Evolutionary conservation across 2,888 invertebrate genomes (phyloP), one percentile per base, ranked within the genome.

Genomic region (Phalera bucephala): DNA sequence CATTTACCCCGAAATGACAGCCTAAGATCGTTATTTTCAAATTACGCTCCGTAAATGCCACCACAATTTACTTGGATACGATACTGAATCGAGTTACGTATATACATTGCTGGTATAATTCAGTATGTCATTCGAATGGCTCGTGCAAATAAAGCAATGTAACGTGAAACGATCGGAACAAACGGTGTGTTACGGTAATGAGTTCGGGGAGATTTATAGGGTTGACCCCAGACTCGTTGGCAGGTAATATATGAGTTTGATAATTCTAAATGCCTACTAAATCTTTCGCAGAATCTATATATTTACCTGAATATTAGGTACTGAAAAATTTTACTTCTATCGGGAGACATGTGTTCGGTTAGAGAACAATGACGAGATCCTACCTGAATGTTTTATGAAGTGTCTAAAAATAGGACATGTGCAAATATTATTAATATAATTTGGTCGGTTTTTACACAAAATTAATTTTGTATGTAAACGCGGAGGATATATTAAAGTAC

Each of bases 181-280:
- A 53, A 44, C 50, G 45, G 9, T 31, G 23, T 20, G 28, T 8
- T 30, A 2, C 35, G 33, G 31, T 42, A 48, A 59, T 55, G 46
- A 53, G 56, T 45, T 53, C 44, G 51, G 44, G 45, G 39, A 41
- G 51, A 55, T 58, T 53, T 58, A 55, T 59, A 41, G 46, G 25
- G 41, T 7, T 17, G 3, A 17, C 35, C 23, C 36, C 20, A 11
- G 17, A 5, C 9, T 32, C 22, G 32, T 26, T 36, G 36, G 44
- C 46, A 51, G 33, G 44, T 48, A 51, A 59, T 40, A 40, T 45
- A 50, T 34, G 46, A 38, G 31, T 45, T 28, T 36, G 59, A 58
- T 54, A 55, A 50, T 23, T 42, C 48, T 45, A 36, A 45, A 41
- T 43, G 43, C 40, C 21, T 44, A 38, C 33, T 46, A 40, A 43